Evolutionary conservation across 1,140 invertebrate genomes (phyloP).

Genomic region (Lasioglossum albipes): DNA sequence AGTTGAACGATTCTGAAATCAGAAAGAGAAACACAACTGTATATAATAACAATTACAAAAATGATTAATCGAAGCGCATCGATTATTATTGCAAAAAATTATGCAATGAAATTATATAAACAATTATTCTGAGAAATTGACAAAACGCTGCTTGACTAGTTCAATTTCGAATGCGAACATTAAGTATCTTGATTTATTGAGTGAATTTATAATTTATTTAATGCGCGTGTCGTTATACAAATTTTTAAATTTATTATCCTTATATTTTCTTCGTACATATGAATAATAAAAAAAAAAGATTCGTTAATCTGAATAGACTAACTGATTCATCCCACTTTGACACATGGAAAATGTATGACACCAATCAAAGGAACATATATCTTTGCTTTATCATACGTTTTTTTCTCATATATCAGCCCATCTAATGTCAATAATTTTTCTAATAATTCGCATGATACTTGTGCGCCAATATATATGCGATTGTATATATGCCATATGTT

Average conservation of each 20-base stretch:
- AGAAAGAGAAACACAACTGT: conserved; percentile 37
- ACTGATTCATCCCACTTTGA: not conserved
- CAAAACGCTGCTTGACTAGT: not conserved
- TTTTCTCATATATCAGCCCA: not conserved
- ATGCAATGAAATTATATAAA: not conserved
- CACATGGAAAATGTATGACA: not conserved
- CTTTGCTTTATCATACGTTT: not conserved
- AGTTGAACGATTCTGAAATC: conserved; percentile 59
- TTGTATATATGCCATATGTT: conserved; percentile 36
- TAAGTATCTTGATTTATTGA: not conserved
- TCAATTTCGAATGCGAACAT: not conserved
- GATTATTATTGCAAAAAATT: not conserved
- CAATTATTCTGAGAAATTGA: not conserved
- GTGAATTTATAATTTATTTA: not conserved
- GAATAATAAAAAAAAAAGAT: not conserved
- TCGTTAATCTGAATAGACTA: not conserved
- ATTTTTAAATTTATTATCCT: not conserved
- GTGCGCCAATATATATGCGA: not conserved
- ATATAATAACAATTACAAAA: not conserved
- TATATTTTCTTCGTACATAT: not conserved
- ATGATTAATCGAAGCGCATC: conserved; percentile 3
- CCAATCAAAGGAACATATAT: conserved; percentile 11
- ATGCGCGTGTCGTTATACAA: not conserved
- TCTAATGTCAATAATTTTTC: not conserved
- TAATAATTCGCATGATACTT: not conserved